These are phyloP conservation scores for Ricordea florida DNA, from an alignment of 92 coral and sea anemone genomes.

Conservation along the genomic window DNA sequence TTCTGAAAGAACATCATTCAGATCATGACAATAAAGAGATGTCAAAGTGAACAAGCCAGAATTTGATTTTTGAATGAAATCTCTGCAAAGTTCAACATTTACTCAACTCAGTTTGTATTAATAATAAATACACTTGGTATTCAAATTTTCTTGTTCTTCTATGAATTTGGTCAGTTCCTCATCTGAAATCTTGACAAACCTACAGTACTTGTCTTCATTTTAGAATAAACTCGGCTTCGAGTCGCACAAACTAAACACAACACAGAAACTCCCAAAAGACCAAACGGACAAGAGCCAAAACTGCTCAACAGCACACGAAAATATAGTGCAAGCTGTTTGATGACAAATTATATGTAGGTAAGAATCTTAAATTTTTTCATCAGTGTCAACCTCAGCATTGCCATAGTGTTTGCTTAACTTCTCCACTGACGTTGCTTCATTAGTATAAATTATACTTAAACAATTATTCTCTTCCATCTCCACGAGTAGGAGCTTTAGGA, in stretches of 20 bases:
- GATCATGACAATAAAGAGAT: background rate
- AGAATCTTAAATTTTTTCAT: too few relatives aligned
- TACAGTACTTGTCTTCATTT: background rate
- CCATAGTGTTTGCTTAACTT: too few relatives aligned
- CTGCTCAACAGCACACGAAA: too few relatives aligned
- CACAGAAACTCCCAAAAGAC: too few relatives aligned
- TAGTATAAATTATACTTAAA: too few relatives aligned
- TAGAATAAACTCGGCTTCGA: background rate
- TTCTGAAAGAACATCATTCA: background rate
- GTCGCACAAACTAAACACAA: background rate
- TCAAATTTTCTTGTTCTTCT: background rate
- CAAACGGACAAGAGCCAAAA: too few relatives aligned
- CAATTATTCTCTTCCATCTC: too few relatives aligned
- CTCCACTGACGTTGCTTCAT: too few relatives aligned
- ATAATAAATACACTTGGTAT: background rate
- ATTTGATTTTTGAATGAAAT: constrained; percentile 11
- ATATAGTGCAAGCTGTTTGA: too few relatives aligned
- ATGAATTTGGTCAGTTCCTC: background rate
- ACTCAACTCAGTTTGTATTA: constrained; percentile 5
- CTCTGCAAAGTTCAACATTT: background rate
- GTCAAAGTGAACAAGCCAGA: constrained; percentile 4
- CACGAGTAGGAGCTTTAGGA: too few relatives aligned
- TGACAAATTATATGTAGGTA: too few relatives aligned
- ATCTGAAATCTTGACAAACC: background rate
- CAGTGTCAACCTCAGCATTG: too few relatives aligned